A percentile compares a stretch with the other conserved stretches of the same genome.
Conservation (phyloP, 2,797 vertebrate genomes). For the Mycteria americana region DNA sequence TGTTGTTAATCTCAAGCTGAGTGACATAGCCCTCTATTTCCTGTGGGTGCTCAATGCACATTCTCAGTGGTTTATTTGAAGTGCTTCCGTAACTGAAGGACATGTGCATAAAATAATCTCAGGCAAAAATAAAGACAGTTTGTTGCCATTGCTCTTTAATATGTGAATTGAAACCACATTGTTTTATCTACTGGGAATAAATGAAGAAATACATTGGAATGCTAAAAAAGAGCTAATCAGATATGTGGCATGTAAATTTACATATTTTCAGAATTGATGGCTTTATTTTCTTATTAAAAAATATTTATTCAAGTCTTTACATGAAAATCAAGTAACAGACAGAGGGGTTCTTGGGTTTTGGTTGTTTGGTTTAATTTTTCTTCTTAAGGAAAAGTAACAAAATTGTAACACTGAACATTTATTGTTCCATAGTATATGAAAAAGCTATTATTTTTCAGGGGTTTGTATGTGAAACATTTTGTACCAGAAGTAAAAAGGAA, state of each 20-base stretch:
- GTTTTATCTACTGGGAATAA: slow-evolving; percentile 21
- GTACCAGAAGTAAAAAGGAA: not conserved
- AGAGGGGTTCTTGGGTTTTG: not conserved
- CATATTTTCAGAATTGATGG: not conserved
- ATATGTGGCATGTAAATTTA: not conserved
- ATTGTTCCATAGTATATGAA: not conserved
- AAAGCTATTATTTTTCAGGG: not conserved
- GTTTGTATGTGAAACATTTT: not conserved
- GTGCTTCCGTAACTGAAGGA: slow-evolving; percentile 43
- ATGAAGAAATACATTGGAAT: not conserved
- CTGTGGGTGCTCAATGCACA: slow-evolving; percentile 22
- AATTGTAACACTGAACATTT: not conserved
- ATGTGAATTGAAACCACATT: slow-evolving; percentile 43
- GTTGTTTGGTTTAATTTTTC: not conserved
- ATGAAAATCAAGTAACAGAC: not conserved
- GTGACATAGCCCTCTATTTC: slow-evolving; percentile 21
- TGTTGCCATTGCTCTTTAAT: not conserved
- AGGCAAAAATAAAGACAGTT: slow-evolving; percentile 17
- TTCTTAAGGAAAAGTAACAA: not conserved
- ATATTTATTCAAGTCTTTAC: not conserved
- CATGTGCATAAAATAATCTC: slow-evolving; percentile 33
- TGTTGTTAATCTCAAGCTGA: slow-evolving; percentile 29
- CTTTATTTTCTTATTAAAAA: not conserved
- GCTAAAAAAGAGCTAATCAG: not conserved
- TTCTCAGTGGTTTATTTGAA: slow-evolving; percentile 47